A percentile compares a stretch with the other conserved stretches of the same genome.
These are phyloP conservation scores for Pachypanchax playfairii DNA, from an alignment of 2,113 vertebrate species.

Conservation along the genomic window DNA sequence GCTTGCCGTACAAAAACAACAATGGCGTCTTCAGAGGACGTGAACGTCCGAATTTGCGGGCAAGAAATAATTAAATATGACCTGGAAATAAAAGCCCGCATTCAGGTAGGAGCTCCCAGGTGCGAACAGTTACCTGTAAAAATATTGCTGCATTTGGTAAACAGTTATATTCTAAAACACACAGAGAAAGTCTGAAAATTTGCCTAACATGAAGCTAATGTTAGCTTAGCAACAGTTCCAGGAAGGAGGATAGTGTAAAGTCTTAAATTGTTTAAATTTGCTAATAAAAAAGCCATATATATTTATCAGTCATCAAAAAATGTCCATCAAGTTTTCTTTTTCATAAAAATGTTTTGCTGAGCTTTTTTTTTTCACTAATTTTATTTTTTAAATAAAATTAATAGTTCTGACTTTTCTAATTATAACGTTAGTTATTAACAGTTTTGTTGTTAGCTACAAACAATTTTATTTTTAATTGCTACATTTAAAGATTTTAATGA, in stretches of 20 bases:
- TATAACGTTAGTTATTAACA: no score
- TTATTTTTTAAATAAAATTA: no score
- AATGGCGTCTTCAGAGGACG: constrained; percentile 83
- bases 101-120: constrained; percentile 82
- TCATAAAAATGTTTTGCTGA: no score
- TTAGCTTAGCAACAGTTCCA: not conserved
- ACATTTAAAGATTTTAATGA: no score
- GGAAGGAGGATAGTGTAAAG: no score
- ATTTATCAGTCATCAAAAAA: no score
- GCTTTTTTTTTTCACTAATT: no score
- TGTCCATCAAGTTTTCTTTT: no score
- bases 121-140: not conserved
- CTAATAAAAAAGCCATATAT: no score
- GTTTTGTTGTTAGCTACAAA: no score
- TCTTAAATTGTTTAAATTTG: not conserved
- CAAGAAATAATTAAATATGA: constrained; percentile 93
- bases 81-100: constrained; percentile 90
- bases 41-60: constrained; percentile 86
- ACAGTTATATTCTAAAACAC: not conserved
- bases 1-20: constrained; percentile 76
- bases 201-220: constrained; percentile 10
- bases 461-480: no score
- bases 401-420: no score
- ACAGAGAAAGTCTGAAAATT: not conserved
- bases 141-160: not conserved